Conservation (phyloP, 1,140 invertebrate genomes). For the Heliconius himera region DNA sequence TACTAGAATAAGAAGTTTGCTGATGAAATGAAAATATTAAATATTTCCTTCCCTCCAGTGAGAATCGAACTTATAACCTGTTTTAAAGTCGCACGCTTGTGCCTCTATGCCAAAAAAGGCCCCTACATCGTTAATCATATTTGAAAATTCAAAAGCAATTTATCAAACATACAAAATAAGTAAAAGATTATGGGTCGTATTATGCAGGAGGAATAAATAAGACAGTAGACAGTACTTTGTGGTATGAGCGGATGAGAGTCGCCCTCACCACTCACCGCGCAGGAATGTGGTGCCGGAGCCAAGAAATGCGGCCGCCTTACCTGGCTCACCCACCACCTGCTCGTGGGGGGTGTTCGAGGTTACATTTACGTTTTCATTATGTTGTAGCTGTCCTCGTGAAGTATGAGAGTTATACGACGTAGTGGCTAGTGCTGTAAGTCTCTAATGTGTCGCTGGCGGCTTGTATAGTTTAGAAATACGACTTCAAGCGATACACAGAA, state of each 20-base stretch:
- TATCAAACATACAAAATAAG: not conserved
- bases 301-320: constrained; percentile 1
- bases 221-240: not conserved
- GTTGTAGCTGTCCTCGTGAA: constrained; percentile 4
- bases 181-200: not conserved
- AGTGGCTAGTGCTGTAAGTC: too few species aligned
- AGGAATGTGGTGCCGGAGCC: constrained; percentile 12
- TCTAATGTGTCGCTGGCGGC: too few species aligned
- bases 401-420: not conserved
- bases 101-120: too few species aligned
- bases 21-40: too few species aligned
- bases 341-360: constrained; percentile 2
- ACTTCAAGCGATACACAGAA: not conserved
- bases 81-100: too few species aligned
- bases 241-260: not conserved
- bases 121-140: too few species aligned
- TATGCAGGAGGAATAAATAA: constrained; percentile 17
- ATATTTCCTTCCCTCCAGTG: too few species aligned
- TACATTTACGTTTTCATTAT: not conserved
- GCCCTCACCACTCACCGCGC: not conserved
- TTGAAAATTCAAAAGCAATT: not conserved
- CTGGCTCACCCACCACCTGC: not conserved
- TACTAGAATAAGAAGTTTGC: too few species aligned
- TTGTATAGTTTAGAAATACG: not conserved
- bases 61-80: too few species aligned